Conservation (phyloP, 1,140 invertebrate species). For the Philotrypesis tridentata region DNA sequence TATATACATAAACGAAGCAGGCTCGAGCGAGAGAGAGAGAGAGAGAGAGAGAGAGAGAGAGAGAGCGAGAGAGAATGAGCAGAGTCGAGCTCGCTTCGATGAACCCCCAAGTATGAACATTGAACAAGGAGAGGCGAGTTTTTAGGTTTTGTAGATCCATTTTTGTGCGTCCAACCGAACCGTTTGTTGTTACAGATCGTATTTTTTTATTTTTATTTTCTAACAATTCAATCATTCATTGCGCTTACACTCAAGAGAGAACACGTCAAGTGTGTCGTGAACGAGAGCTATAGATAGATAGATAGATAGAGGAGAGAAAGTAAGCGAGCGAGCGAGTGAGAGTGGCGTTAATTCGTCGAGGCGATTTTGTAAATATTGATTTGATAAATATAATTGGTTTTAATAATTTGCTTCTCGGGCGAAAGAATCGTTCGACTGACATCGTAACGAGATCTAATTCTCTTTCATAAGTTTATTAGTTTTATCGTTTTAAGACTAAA, state of each 20-base stretch:
- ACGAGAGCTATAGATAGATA: no score
- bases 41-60: no score
- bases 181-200: constrained; percentile 39
- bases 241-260: constrained; percentile 22
- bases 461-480: background rate
- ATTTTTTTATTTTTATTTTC: constrained; percentile 48
- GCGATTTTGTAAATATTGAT: constrained; percentile 46
- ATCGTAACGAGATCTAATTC: constrained; percentile 23
- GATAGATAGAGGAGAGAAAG: constrained; percentile 6
- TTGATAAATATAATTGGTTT: constrained; percentile 52
- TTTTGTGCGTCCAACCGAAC: constrained; percentile 38
- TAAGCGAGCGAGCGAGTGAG: background rate
- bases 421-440: constrained; percentile 37
- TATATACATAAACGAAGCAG: no score
- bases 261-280: background rate
- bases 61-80: no score
- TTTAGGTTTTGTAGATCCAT: constrained; percentile 43
- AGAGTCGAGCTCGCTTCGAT: no score
- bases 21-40: no score
- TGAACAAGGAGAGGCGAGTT: constrained; percentile 9
- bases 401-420: constrained; percentile 49
- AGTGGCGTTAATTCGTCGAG: background rate
- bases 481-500: background rate
- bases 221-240: constrained; percentile 33
- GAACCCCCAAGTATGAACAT: no score